Evolutionary conservation across 1,140 invertebrate genomes (phyloP).

Genomic region (Drosophila athabasca): DNA sequence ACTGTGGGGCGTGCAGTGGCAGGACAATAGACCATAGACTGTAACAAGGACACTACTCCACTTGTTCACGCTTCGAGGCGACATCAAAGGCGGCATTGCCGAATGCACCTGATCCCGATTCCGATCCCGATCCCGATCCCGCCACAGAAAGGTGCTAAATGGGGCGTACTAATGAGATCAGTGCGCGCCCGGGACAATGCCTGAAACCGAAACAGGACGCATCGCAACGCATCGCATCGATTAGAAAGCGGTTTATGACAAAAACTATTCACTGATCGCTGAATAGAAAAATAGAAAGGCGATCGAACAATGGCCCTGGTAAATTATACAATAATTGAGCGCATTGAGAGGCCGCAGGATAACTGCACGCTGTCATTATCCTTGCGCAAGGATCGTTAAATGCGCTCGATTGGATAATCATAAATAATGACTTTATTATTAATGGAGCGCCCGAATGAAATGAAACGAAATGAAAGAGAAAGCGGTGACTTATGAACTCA

Average conservation of each 20-base stretch:
- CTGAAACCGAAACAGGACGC: slow-evolving; percentile 7
- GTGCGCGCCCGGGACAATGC: slow-evolving; percentile 41
- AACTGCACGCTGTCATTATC: slow-evolving; percentile 6
- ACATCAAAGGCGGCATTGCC: slow-evolving; percentile 43
- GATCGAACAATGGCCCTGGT: slow-evolving; percentile 34
- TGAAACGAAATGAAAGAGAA: too few species aligned
- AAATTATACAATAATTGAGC: background rate
- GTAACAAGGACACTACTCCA: slow-evolving; percentile 8
- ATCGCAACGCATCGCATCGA: slow-evolving; percentile 1
- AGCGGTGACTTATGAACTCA: too few species aligned
- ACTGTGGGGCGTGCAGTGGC: slow-evolving; percentile 19
- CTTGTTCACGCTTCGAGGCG: slow-evolving; percentile 19
- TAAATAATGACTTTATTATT: slow-evolving; percentile 64
- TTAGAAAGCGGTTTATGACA: slow-evolving; percentile 15
- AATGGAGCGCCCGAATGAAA: background rate
- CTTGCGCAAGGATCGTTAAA: slow-evolving; percentile 15
- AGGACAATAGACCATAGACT: slow-evolving; percentile 15
- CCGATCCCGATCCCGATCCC: background rate
- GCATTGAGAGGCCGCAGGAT: slow-evolving; percentile 22
- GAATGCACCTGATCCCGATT: slow-evolving; percentile 52
- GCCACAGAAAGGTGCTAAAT: slow-evolving; percentile 78
- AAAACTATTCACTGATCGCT: background rate
- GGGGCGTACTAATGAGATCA: slow-evolving; percentile 83
- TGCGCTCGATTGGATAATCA: slow-evolving; percentile 31
- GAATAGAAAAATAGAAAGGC: slow-evolving; percentile 35